A percentile compares a stretch with the other conserved stretches of the same genome.
phyloP scores from a whole-genome alignment of 92 coral and sea anemone genomes.

The Plumapathes pennacea region DNA sequence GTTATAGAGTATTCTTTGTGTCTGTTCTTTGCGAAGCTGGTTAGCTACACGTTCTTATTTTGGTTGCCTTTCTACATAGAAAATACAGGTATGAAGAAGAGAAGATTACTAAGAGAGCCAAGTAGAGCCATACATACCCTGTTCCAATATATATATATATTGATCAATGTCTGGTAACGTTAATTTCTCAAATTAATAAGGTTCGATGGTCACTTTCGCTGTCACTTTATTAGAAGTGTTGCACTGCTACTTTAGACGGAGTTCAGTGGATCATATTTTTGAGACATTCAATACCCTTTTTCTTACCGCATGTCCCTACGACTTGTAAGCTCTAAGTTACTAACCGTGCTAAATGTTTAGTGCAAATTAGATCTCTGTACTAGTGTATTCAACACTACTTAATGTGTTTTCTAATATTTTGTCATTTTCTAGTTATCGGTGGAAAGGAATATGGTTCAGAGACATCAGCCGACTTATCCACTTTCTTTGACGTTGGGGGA shows the following conservation, averaged over 20 bases:
- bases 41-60: slow-evolving; percentile 92
- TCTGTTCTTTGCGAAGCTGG: slow-evolving; percentile 95
- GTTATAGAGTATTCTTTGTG: slow-evolving; percentile 92
- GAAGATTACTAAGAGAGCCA: no score
- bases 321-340: neutral
- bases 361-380: neutral
- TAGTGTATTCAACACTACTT: neutral
- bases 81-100: slow-evolving; percentile 74
- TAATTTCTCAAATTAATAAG: no score
- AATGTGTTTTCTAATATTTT: neutral
- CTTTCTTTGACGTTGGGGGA: slow-evolving; percentile 95
- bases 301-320: no score
- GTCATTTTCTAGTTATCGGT: slow-evolving; percentile 68
- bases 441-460: slow-evolving; percentile 59
- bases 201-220: no score
- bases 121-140: no score
- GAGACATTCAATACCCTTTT: no score
- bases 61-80: slow-evolving; percentile 94
- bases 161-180: no score
- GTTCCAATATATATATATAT: no score
- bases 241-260: no score
- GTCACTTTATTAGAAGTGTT: no score
- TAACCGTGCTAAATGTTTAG: neutral
- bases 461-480: slow-evolving; percentile 84
- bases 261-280: no score